Evolutionary conservation across 2,888 invertebrate species (phyloP), one percentile per base, ranked within the genome.

Genomic region (Xylota sylvarum): DNA sequence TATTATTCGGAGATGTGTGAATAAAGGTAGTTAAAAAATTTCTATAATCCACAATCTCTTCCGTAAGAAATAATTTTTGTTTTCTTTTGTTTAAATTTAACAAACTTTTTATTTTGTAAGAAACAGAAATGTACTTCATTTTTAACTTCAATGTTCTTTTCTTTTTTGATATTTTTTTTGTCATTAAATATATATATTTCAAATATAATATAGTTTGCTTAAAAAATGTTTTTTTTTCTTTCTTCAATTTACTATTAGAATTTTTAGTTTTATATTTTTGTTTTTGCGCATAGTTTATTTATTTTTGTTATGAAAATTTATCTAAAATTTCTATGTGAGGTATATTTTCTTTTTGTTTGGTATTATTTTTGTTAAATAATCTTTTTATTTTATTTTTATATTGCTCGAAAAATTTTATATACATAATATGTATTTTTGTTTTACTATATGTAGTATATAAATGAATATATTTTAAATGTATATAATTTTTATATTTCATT

Each of bases 241-340:
- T 65, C 82, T 67, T 74, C 81, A 81, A 81, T 87, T 82, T 84
- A 82, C 88, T 88, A 83, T 88, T 82, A 83, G 52, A 78, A 72
- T 78, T 80, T 78, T 73, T 77, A 35, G 4, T 73, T 85, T 83
- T 70, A 52, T 55, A 52, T 43, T 65, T 76, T 76, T 70, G n/a
- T 60, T 3, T 81, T 50, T 81, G 80, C 76, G 64, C 65, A 46
- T 76, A 56, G 60, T 77, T 89, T 88, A 73, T 74, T 50, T 58
- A 65, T 86, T 74, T 77, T 83, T 90, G 87, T 88, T 89, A 89
- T 91, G 90, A 90, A 90, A 91, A 91, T 91, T 91, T 91, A 90
- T 89, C 91, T 91, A 91, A 87, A 90, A 90, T 84, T 91, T 89
- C 90, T 90, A 90, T 89, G 89, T 91, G 91, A 91, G 91, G 91